These are phyloP conservation scores for Amblyopsis rosae DNA, from an alignment of 2,113 vertebrate genomes.

Conservation along the genomic window DNA sequence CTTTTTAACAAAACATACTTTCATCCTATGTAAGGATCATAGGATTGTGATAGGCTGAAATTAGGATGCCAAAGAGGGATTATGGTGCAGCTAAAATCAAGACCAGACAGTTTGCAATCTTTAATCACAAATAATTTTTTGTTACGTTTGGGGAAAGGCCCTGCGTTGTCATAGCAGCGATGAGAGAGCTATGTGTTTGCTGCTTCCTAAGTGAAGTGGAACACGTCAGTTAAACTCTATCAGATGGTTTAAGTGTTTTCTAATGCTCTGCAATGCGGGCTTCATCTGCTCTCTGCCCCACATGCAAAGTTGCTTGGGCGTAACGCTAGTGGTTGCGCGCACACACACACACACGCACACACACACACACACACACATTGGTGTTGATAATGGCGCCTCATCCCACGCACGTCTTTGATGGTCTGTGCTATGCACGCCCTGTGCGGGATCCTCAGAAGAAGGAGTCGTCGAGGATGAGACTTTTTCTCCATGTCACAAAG, in stretches of 20 bases:
- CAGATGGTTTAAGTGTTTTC: slow-evolving; percentile 70
- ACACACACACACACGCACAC: no score
- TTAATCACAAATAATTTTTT: slow-evolving; percentile 36
- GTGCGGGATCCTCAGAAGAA: slow-evolving; percentile 37
- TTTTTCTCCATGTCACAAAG: slow-evolving; percentile 46
- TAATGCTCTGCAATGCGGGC: slow-evolving; percentile 67
- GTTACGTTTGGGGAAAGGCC: slow-evolving; percentile 12
- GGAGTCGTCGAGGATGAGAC: slow-evolving; percentile 39
- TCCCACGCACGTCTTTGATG: slow-evolving; percentile 75
- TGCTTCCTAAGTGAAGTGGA: slow-evolving; percentile 60
- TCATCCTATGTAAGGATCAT: slow-evolving; percentile 4
- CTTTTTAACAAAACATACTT: slow-evolving; percentile 30
- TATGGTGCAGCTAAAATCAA: slow-evolving; percentile 36
- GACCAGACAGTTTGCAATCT: slow-evolving; percentile 48
- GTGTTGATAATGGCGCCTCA: slow-evolving; percentile 39
- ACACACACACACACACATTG: slow-evolving; percentile 35
- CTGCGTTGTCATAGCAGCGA: slow-evolving; percentile 64
- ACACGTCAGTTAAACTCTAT: slow-evolving; percentile 65
- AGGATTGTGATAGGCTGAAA: slow-evolving; percentile 21
- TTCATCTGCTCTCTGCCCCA: slow-evolving; percentile 70
- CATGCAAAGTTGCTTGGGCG: slow-evolving; percentile 69
- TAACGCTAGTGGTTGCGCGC: not conserved
- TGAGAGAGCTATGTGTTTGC: slow-evolving; percentile 59
- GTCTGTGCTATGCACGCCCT: slow-evolving; percentile 49
- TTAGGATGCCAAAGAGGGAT: slow-evolving; percentile 31